These are phyloP conservation scores for Bombus turneri DNA, from an alignment of 1,140 invertebrate species.

Conservation along the genomic window DNA sequence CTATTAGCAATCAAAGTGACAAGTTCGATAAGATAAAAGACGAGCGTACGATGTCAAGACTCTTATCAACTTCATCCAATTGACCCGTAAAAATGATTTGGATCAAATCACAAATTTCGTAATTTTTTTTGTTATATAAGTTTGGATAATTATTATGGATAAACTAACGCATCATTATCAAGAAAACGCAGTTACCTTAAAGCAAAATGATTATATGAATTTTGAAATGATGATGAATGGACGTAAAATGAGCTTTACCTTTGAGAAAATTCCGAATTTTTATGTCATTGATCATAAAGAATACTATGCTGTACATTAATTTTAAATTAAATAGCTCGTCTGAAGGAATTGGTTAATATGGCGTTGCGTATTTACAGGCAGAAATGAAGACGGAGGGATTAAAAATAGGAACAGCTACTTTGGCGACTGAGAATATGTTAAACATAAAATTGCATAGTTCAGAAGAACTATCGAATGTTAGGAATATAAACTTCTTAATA, in stretches of 20 bases:
- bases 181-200: conserved; percentile 55
- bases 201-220: conserved; percentile 57
- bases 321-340: neutral
- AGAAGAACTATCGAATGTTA: conserved; percentile 27
- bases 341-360: neutral
- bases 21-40: conserved; percentile 14
- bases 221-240: conserved; percentile 53
- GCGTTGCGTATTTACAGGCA: conserved; percentile 29
- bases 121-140: neutral
- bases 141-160: neutral
- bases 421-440: conserved; percentile 57
- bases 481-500: conserved; percentile 61
- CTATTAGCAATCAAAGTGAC: neutral
- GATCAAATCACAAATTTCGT: neutral
- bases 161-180: conserved; percentile 47
- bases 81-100: neutral
- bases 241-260: conserved; percentile 49
- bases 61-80: neutral
- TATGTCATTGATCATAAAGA: conserved; percentile 57
- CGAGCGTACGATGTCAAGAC: neutral
- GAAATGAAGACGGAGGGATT: conserved; percentile 63
- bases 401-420: conserved; percentile 60
- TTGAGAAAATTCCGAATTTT: conserved; percentile 58
- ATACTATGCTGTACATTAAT: conserved; percentile 46
- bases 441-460: conserved; percentile 63